These are phyloP conservation scores for Channa striata DNA, from an alignment of 2,797 vertebrate species.

Conservation along the genomic window DNA sequence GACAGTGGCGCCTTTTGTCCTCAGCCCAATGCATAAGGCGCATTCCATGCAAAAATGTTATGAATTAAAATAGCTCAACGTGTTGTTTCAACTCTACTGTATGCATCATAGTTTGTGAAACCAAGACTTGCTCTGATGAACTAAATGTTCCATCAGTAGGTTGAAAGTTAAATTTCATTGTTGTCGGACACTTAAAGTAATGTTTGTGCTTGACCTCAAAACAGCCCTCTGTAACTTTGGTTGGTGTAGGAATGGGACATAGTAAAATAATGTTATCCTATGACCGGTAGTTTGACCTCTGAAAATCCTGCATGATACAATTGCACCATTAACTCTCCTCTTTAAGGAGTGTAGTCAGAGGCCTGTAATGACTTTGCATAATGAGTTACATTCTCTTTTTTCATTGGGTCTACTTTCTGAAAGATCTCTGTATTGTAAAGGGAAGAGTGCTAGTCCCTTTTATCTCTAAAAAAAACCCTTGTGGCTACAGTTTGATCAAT, in stretches of 20 bases:
- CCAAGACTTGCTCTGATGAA: no score
- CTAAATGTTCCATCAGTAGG: slow-evolving; percentile 3
- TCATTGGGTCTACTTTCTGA: slow-evolving; percentile 79
- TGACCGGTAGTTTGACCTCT: slow-evolving; percentile 77
- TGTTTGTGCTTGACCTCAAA: slow-evolving; percentile 64
- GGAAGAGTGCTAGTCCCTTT: slow-evolving; percentile 80
- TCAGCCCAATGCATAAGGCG: no score
- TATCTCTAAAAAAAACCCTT: slow-evolving; percentile 82
- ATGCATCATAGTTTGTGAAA: no score
- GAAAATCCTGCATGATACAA: slow-evolving; percentile 72
- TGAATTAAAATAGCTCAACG: no score
- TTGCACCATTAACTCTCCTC: slow-evolving; percentile 73
- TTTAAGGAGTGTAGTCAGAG: slow-evolving; percentile 77
- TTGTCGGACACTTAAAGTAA: slow-evolving; percentile 26
- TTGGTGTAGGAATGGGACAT: slow-evolving; percentile 54
- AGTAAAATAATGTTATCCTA: slow-evolving; percentile 67
- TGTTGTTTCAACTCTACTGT: no score
- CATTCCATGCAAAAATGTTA: no score
- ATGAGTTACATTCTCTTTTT: slow-evolving; percentile 83
- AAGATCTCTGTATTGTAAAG: slow-evolving; percentile 84
- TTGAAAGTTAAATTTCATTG: slow-evolving; percentile 28
- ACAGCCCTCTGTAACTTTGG: slow-evolving; percentile 52
- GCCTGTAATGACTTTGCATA: slow-evolving; percentile 85
- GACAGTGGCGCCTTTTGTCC: no score
- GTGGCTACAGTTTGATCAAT: slow-evolving; percentile 87